Conservation (phyloP, 1,140 invertebrate genomes). For the Papilio machaon region DNA sequence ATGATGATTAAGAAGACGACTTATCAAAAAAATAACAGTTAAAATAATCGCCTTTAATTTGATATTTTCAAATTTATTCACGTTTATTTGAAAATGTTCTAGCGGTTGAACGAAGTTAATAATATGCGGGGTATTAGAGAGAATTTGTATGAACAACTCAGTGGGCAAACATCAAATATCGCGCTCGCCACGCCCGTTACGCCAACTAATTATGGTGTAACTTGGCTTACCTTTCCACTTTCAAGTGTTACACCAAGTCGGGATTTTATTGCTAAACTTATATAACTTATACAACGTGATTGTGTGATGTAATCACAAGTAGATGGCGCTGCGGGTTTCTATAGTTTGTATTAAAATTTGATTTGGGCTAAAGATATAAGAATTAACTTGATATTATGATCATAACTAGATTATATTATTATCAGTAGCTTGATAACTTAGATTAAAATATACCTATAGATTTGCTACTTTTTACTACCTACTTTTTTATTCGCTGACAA, state of each 20-base stretch:
- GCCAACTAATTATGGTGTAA: slow-evolving; percentile 37
- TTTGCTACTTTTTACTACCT: no score
- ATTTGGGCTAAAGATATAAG: neutral
- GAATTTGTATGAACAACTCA: slow-evolving; percentile 41
- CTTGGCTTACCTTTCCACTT: slow-evolving; percentile 33
- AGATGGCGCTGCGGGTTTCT: slow-evolving; percentile 13
- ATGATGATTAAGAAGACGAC: no score
- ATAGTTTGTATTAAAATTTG: neutral
- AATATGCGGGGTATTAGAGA: slow-evolving; percentile 42
- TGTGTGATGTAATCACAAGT: slow-evolving; percentile 31
- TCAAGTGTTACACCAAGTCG: slow-evolving; percentile 33
- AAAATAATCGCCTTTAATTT: neutral
- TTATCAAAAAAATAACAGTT: neutral
- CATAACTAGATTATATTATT: no score
- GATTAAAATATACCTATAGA: no score
- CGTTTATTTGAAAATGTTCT: slow-evolving; percentile 24
- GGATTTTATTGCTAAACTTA: slow-evolving; percentile 37
- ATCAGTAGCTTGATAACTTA: no score
- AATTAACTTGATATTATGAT: no score
- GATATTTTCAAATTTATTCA: neutral
- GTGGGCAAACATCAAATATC: slow-evolving; percentile 46
- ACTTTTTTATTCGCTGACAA: no score
- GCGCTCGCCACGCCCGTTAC: slow-evolving; percentile 31
- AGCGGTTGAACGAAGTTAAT: slow-evolving; percentile 43
- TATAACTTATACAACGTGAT: slow-evolving; percentile 9